Percentiles rank a stretch among this genome's conserved stretches.
Evolutionary conservation across 2,888 invertebrate species (phyloP).

Genomic region (Crossocerus cetratus): DNA sequence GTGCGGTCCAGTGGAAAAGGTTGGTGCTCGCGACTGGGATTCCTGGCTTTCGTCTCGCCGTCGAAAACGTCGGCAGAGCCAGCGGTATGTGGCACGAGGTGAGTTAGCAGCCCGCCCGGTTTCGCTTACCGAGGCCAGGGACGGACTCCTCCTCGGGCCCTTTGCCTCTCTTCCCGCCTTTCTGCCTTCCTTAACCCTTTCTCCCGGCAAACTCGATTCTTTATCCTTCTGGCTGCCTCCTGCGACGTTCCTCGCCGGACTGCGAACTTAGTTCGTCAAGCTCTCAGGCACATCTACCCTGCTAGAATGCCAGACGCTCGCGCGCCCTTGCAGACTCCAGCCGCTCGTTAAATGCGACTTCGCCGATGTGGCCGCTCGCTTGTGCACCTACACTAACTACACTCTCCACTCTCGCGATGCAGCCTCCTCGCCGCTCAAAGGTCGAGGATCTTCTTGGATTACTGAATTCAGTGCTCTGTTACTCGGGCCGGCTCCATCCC

Average conservation of each 20-base stretch:
- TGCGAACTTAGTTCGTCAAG: neutral
- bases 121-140: constrained; percentile 64
- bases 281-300: too few species aligned
- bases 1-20: constrained; percentile 30
- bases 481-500: too few species aligned
- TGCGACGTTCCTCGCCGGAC: neutral
- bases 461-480: too few species aligned
- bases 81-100: constrained; percentile 76
- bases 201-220: neutral
- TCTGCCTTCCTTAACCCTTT: constrained; percentile 5
- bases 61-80: constrained; percentile 60
- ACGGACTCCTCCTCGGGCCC: constrained; percentile 52
- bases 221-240: neutral
- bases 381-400: too few species aligned
- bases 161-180: constrained; percentile 38
- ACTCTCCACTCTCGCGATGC: too few species aligned
- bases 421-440: too few species aligned
- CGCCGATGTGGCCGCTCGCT: too few species aligned
- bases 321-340: too few species aligned
- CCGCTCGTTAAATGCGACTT: too few species aligned
- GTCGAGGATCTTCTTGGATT: too few species aligned
- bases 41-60: constrained; percentile 43
- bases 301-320: too few species aligned
- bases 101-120: constrained; percentile 68
- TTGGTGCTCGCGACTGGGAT: constrained; percentile 23